phyloP scores from a whole-genome alignment of 1,140 invertebrate genomes.

The Caenorhabditis inopinata region DNA sequence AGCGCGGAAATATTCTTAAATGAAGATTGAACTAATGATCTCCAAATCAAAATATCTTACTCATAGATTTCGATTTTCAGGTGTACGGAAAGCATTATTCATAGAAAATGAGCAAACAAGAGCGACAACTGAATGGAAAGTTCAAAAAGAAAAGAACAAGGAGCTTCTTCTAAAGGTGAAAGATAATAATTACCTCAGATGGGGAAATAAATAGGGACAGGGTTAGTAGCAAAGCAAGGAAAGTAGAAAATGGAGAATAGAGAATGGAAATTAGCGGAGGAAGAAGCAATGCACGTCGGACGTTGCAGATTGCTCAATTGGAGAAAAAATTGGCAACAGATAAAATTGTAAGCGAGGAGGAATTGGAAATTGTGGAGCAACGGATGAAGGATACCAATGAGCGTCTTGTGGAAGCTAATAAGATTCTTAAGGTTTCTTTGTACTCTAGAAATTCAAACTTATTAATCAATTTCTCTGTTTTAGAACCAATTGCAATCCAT shows the following conservation, averaged over 20 bases:
- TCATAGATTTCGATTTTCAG: neutral
- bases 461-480: neutral
- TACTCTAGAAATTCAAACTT: neutral
- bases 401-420: conserved; percentile 55
- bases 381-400: conserved; percentile 61
- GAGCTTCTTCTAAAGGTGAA: conserved; percentile 40
- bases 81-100: conserved; percentile 84
- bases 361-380: conserved; percentile 57
- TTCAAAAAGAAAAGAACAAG: conserved; percentile 53
- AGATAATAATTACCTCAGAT: neutral
- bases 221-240: neutral
- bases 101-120: conserved; percentile 69
- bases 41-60: too few species aligned
- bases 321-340: conserved; percentile 56
- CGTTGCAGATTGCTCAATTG: conserved; percentile 54
- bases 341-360: conserved; percentile 53
- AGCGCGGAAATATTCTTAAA: too few species aligned
- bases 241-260: neutral
- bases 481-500: conserved; percentile 33
- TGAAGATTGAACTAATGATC: too few species aligned
- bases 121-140: conserved; percentile 56
- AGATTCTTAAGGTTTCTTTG: conserved; percentile 51
- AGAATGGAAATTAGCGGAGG: neutral
- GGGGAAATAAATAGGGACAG: too few species aligned
- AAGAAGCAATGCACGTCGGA: neutral